Evolutionary conservation across 2,888 invertebrate species (phyloP).

Genomic region (Kryphioiulus occultus): DNA sequence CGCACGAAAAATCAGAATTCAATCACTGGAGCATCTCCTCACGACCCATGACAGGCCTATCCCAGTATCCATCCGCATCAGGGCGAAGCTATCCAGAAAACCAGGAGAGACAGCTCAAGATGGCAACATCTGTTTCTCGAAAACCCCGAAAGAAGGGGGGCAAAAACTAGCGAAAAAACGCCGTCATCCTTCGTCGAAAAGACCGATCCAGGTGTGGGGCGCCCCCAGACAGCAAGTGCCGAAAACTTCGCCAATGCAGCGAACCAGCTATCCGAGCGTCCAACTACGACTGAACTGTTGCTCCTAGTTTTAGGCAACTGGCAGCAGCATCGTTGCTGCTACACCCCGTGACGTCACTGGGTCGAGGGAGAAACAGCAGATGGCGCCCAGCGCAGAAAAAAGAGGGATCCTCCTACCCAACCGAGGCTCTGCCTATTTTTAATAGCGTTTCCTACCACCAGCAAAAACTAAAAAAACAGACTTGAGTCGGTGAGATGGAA

Average conservation of each 20-base stretch:
- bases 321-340: neutral
- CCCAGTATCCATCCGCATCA: constrained; percentile 1
- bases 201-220: neutral
- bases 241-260: neutral
- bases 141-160: neutral
- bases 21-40: neutral
- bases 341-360: constrained; percentile 1
- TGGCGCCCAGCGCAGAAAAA: neutral
- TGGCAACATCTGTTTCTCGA: constrained; percentile 4
- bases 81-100: neutral
- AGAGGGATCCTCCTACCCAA: neutral
- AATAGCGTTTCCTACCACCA: neutral
- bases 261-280: neutral
- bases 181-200: constrained; percentile 23
- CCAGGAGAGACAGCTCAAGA: neutral
- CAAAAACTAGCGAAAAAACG: neutral
- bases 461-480: neutral
- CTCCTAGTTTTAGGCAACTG: neutral
- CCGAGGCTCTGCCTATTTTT: neutral
- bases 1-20: neutral
- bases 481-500: neutral
- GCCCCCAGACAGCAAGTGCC: neutral
- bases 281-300: constrained; percentile 13
- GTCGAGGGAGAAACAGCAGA: neutral
- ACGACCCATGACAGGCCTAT: constrained; percentile 7